Conservation (phyloP, 2,888 invertebrate genomes). For the Tinea trinotella region DNA sequence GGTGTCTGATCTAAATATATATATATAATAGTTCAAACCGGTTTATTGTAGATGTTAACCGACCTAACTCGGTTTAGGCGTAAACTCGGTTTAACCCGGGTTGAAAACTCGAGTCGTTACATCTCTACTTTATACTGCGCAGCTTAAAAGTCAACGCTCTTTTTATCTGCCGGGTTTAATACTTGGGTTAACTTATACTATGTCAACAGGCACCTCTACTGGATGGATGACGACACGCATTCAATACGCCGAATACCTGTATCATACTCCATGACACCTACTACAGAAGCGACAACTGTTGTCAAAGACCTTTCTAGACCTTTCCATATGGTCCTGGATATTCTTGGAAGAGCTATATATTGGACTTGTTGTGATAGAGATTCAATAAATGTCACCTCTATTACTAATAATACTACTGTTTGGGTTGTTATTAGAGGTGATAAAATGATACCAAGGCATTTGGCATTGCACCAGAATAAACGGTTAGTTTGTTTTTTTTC, state of each 20-base stretch:
- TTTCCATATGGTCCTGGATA: slow-evolving; percentile 89
- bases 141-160: no score
- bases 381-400: slow-evolving; percentile 89
- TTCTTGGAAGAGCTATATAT: slow-evolving; percentile 86
- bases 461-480: slow-evolving; percentile 88
- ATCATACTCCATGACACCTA: slow-evolving; percentile 49
- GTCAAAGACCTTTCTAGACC: slow-evolving; percentile 77
- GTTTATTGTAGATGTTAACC: no score
- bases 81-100: neutral
- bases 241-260: slow-evolving; percentile 77
- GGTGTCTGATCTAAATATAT: no score
- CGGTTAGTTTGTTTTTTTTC: slow-evolving; percentile 69
- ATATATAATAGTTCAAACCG: no score
- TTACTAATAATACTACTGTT: slow-evolving; percentile 74
- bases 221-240: slow-evolving; percentile 86
- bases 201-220: slow-evolving; percentile 63
- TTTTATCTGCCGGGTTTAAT: no score
- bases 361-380: slow-evolving; percentile 90
- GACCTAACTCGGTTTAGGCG: no score
- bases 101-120: no score
- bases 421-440: slow-evolving; percentile 82
- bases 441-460: slow-evolving; percentile 85
- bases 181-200: no score
- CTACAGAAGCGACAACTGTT: slow-evolving; percentile 54
- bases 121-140: no score